phyloP scores from a whole-genome alignment of 2,888 invertebrate species.

The Dynastes tityus region DNA sequence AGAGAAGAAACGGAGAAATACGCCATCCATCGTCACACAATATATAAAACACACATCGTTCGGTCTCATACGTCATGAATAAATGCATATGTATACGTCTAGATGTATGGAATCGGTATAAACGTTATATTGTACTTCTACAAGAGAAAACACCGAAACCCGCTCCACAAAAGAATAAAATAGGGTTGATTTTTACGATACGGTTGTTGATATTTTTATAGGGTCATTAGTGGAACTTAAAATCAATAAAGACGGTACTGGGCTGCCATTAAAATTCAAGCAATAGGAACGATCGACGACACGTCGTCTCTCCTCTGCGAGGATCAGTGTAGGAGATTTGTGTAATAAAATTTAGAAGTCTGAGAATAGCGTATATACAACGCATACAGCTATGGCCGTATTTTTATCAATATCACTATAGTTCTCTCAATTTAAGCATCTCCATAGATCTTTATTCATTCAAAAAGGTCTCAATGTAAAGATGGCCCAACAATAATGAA shows the following conservation, averaged over 20 bases:
- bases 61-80: neutral
- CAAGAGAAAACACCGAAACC: slow-evolving; percentile 5
- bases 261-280: slow-evolving; percentile 32
- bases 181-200: slow-evolving; percentile 43
- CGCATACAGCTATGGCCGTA: neutral
- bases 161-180: slow-evolving; percentile 15
- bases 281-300: slow-evolving; percentile 12
- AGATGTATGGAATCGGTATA: neutral
- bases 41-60: slow-evolving; percentile 11
- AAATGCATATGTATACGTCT: too few species aligned
- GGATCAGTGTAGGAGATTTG: slow-evolving; percentile 14
- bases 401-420: neutral
- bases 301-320: neutral
- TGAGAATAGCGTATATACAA: neutral
- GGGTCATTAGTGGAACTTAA: slow-evolving; percentile 45
- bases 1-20: neutral
- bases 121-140: neutral
- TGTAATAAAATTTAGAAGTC: slow-evolving; percentile 11
- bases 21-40: neutral
- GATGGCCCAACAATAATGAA: too few species aligned
- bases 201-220: slow-evolving; percentile 44
- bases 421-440: too few species aligned
- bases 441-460: too few species aligned
- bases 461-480: too few species aligned
- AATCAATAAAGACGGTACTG: slow-evolving; percentile 37